Conservation (phyloP, 2,113 vertebrate species). For the Lampris megalopsis region DNA sequence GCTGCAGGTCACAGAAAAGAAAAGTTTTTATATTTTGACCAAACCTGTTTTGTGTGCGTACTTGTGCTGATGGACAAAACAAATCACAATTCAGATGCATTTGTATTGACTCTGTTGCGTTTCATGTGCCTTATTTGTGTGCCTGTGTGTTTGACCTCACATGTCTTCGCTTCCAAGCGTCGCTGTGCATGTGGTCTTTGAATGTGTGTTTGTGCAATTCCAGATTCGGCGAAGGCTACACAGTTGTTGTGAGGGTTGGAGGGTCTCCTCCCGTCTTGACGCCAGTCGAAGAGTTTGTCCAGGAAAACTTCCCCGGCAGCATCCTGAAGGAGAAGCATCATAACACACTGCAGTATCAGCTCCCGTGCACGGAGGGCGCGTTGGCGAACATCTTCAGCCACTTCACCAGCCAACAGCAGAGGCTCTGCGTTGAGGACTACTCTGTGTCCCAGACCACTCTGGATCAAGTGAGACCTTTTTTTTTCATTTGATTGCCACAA, state of each 20-base stretch:
- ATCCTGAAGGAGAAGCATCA: slow-evolving; percentile 95
- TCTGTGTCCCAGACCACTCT: slow-evolving; percentile 98
- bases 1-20: too few species aligned
- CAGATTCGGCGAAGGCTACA: slow-evolving; percentile 98
- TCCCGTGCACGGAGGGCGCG: slow-evolving; percentile 87
- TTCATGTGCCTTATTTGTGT: neutral
- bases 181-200: neutral
- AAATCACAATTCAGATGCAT: too few species aligned
- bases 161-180: neutral
- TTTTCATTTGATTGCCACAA: neutral
- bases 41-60: neutral
- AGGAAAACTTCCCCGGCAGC: slow-evolving; percentile 88
- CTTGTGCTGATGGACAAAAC: too few species aligned
- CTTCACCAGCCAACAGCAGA: slow-evolving; percentile 88
- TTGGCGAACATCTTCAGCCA: slow-evolving; percentile 92
- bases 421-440: slow-evolving; percentile 94
- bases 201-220: neutral
- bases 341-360: slow-evolving; percentile 95
- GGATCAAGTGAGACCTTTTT: slow-evolving; percentile 88
- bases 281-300: slow-evolving; percentile 91
- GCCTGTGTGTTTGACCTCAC: neutral
- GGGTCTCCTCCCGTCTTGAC: slow-evolving; percentile 85
- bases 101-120: neutral
- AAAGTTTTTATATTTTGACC: neutral
- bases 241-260: slow-evolving; percentile 89